Percentiles rank a stretch among this genome's conserved stretches.
Conservation (phyloP, 2,113 vertebrate genomes). For the Anarhynchus alexandrinus region DNA sequence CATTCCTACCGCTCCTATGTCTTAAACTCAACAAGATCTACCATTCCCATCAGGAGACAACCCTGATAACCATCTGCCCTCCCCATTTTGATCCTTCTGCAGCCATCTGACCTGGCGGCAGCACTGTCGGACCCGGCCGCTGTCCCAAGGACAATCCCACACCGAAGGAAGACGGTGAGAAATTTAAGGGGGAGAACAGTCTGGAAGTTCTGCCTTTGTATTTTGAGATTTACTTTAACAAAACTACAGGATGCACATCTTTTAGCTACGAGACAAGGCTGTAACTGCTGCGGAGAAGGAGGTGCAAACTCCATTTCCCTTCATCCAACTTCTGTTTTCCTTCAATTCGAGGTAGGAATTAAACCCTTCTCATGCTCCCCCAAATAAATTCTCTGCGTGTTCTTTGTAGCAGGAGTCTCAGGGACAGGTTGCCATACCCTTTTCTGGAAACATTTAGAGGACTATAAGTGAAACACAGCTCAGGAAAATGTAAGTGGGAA, state of each 20-base stretch:
- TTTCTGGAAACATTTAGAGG: background rate
- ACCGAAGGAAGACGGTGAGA: background rate
- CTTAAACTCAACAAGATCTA: background rate
- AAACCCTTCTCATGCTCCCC: background rate
- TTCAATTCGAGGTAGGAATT: background rate
- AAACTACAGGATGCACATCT: background rate
- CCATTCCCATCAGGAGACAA: background rate
- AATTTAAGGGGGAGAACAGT: background rate
- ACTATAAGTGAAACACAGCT: background rate
- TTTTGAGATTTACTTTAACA: background rate
- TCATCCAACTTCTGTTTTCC: background rate
- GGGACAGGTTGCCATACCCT: background rate
- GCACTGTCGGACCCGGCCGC: background rate
- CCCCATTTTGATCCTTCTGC: background rate
- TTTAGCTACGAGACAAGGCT: background rate
- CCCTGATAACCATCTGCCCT: background rate
- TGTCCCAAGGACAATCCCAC: background rate
- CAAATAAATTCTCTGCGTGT: background rate
- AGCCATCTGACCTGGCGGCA: background rate
- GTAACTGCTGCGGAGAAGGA: background rate
- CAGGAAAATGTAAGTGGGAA: background rate
- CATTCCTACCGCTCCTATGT: background rate
- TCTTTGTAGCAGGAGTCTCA: background rate
- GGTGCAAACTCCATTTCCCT: background rate
- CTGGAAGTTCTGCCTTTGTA: background rate